These are phyloP conservation scores for Egretta garzetta DNA, from an alignment of 2,113 vertebrate genomes.

Conservation along the genomic window DNA sequence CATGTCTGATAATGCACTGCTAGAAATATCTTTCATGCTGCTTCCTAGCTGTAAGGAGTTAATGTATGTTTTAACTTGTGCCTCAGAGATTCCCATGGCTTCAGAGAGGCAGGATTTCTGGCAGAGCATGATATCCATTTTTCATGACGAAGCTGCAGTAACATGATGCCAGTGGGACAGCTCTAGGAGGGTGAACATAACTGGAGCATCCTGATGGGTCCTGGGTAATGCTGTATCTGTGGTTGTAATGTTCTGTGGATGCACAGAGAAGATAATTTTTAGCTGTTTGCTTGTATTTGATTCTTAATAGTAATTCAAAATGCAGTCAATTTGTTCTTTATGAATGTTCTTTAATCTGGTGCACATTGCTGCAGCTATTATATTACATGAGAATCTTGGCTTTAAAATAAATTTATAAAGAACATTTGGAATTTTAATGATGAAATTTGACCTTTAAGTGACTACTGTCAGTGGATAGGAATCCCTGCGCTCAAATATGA, in stretches of 20 bases:
- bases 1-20: background rate
- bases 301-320: background rate
- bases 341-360: background rate
- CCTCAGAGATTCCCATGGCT: background rate
- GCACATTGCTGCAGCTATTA: background rate
- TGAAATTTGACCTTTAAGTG: background rate
- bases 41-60: background rate
- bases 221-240: background rate
- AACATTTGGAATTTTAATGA: background rate
- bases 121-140: background rate
- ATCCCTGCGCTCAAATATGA: background rate
- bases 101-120: background rate
- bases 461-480: background rate
- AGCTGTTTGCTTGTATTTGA: background rate
- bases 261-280: background rate
- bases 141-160: background rate
- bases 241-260: background rate
- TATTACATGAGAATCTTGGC: background rate
- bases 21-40: background rate
- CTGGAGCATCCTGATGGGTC: background rate
- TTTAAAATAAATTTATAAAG: background rate
- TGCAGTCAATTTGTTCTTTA: background rate
- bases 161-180: background rate
- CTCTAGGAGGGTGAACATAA: background rate
- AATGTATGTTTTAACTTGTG: background rate